A percentile compares a stretch with the other conserved stretches of the same genome.
These are phyloP conservation scores for Carposina sasakii DNA, from an alignment of 1,140 invertebrate genomes.

Conservation along the genomic window DNA sequence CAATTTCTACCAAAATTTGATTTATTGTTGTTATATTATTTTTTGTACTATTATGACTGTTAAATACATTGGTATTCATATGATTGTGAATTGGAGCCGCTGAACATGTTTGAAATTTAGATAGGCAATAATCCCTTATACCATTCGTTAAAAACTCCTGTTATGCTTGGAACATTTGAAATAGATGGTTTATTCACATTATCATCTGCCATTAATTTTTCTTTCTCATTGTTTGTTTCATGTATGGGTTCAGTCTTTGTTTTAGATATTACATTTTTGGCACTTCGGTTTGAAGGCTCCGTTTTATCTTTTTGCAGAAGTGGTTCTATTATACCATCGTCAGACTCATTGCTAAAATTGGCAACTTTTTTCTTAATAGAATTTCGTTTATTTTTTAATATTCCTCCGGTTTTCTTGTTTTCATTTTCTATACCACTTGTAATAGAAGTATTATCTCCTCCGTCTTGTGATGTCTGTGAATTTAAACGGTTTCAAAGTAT, in stretches of 20 bases:
- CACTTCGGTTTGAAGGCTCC: slow-evolving; percentile 48
- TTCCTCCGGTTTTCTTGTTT: slow-evolving; percentile 47
- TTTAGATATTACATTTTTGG: slow-evolving; percentile 54
- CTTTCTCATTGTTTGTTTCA: slow-evolving; percentile 29
- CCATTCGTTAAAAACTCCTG: slow-evolving; percentile 13
- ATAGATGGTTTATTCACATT: slow-evolving; percentile 21
- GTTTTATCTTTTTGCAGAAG: slow-evolving; percentile 52
- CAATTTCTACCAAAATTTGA: slow-evolving; percentile 51
- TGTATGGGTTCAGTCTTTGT: slow-evolving; percentile 48
- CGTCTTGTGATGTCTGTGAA: slow-evolving; percentile 61
- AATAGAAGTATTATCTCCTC: slow-evolving; percentile 52
- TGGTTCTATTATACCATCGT: slow-evolving; percentile 63
- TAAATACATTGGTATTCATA: slow-evolving; percentile 55
- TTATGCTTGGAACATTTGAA: slow-evolving; percentile 4
- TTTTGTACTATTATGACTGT: slow-evolving; percentile 25
- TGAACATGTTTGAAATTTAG: slow-evolving; percentile 16
- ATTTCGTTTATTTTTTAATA: slow-evolving; percentile 57
- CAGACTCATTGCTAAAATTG: slow-evolving; percentile 53
- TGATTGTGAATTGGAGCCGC: slow-evolving; percentile 41
- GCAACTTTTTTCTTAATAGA: slow-evolving; percentile 61
- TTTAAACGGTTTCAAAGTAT: no score
- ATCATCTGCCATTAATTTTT: slow-evolving; percentile 22
- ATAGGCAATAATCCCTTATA: slow-evolving; percentile 18
- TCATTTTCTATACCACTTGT: slow-evolving; percentile 62
- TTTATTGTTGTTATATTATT: slow-evolving; percentile 31